Evolutionary conservation across 1,140 invertebrate species (phyloP), one percentile per base, ranked within the genome.

Genomic region (Panonychus citri): DNA sequence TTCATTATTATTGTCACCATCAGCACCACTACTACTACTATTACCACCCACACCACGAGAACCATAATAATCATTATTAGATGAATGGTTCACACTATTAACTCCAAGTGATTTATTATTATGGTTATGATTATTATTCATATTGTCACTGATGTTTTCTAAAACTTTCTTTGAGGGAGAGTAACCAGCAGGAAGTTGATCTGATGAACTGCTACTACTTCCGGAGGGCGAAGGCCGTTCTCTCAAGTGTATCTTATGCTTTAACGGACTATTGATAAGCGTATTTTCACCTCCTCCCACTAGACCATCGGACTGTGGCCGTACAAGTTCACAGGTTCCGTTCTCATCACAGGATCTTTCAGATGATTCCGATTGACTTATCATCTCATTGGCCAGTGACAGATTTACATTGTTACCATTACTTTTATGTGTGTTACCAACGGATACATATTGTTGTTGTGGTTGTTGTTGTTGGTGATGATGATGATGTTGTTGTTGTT

Each of bases 161-260:
- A 25, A 28, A n/a, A 25, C 10, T 46, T 43, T 34, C 25, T 34
- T 46, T 53, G 4, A 51, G 26, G 27, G 24, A 48, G 17, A 48
- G 17, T 19, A 48, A 19, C n/a, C n/a, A 48, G 43, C 12, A 34
- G 30, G 30, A 34, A 52, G 50, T 24, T 17, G 17, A 34, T 59
- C 58, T 19, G 53, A 55, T 28, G 53, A 55, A 27, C 54, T 50
- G 30, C 54, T 59, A 28, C 58, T 59, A 34, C 30, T 34, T 24
- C 58, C 58, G 13, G 58, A 59, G 13, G 58, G 58, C 34, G 58
- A 59, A 15, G 58, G 58, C 27, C 58, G 24, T 21, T 59, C 58
- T 19, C 48, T 43, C 30, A 34, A 34, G 30, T 34, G 30, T 34
- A 34, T 34, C n/a, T 48, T 48, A 17, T 48, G 5, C 17, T 21